Conservation (phyloP, 2,113 vertebrate species). For the Entelurus aequoreus region DNA sequence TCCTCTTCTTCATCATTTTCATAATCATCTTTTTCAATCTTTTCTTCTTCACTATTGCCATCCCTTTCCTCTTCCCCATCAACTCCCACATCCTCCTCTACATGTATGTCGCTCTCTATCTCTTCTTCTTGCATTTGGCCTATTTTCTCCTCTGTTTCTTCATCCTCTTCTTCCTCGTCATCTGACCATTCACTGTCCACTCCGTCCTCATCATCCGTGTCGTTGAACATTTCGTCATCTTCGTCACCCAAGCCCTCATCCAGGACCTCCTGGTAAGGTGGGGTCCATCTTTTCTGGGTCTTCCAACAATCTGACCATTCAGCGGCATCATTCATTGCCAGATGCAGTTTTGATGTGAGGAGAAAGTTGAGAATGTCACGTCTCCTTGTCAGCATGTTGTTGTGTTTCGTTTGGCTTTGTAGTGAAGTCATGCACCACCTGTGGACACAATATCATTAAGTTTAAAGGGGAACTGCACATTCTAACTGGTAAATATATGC, state of each 20-base stretch:
- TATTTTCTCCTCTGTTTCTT: background rate
- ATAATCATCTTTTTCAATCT: background rate
- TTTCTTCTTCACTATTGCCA: background rate
- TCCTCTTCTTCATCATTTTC: background rate
- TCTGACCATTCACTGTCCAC: background rate
- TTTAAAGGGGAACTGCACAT: no score
- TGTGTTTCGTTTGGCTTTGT: constrained; percentile 39
- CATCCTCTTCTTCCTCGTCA: background rate
- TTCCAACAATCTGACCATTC: constrained; percentile 50
- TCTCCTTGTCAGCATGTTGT: constrained; percentile 9
- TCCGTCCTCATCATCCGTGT: background rate
- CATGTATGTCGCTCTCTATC: background rate
- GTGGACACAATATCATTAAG: background rate
- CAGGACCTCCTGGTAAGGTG: background rate
- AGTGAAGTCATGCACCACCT: constrained; percentile 48
- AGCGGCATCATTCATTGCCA: background rate
- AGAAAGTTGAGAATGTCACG: background rate
- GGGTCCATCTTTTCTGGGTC: constrained; percentile 16
- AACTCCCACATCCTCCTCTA: constrained; percentile 1
- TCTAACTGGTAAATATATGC: background rate
- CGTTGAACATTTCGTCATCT: background rate
- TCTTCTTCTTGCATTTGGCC: background rate
- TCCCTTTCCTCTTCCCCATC: background rate
- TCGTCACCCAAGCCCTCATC: background rate
- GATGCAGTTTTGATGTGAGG: constrained; percentile 16